phyloP scores from a whole-genome alignment of 1,140 invertebrate genomes.

The Drosophila lacteicornis region DNA sequence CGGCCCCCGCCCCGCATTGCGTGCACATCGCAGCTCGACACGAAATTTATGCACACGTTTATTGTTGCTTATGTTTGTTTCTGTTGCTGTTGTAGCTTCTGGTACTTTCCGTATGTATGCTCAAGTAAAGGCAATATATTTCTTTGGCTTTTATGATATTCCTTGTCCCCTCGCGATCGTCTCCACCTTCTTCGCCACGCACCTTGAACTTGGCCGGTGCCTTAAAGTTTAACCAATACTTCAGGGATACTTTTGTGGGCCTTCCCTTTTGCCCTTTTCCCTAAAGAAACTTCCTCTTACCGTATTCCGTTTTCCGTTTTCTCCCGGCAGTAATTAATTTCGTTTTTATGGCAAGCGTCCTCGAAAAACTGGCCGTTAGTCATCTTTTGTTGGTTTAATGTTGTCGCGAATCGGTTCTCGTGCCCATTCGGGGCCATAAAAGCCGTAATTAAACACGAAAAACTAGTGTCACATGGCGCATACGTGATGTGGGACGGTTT shows the following conservation, averaged over 20 bases:
- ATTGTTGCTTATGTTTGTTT: slow-evolving; percentile 60
- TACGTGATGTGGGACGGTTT: slow-evolving; percentile 63
- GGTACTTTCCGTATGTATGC: slow-evolving; percentile 22
- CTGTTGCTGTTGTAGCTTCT: slow-evolving; percentile 17
- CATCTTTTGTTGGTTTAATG: slow-evolving; percentile 47
- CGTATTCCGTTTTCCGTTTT: slow-evolving; percentile 6
- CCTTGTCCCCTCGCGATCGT: neutral
- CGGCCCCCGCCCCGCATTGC: slow-evolving; percentile 19
- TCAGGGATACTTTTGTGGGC: slow-evolving; percentile 38
- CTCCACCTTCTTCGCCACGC: neutral
- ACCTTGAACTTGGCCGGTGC: slow-evolving; percentile 53
- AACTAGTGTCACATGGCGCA: slow-evolving; percentile 78
- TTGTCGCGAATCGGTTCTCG: slow-evolving; percentile 54
- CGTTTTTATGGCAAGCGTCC: slow-evolving; percentile 69
- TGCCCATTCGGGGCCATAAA: slow-evolving; percentile 57
- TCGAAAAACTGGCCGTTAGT: slow-evolving; percentile 47
- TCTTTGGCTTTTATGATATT: slow-evolving; percentile 54
- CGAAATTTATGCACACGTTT: slow-evolving; percentile 76
- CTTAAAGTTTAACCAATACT: slow-evolving; percentile 53
- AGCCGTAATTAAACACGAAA: slow-evolving; percentile 76
- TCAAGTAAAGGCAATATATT: slow-evolving; percentile 57
- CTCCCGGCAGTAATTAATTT: slow-evolving; percentile 68
- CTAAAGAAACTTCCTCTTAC: neutral
- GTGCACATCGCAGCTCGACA: slow-evolving; percentile 53
- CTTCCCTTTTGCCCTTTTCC: neutral